Evolutionary conservation across 2,797 vertebrate species (phyloP), one percentile per base, ranked within the genome.

Genomic region (Aratinga solstitialis): DNA sequence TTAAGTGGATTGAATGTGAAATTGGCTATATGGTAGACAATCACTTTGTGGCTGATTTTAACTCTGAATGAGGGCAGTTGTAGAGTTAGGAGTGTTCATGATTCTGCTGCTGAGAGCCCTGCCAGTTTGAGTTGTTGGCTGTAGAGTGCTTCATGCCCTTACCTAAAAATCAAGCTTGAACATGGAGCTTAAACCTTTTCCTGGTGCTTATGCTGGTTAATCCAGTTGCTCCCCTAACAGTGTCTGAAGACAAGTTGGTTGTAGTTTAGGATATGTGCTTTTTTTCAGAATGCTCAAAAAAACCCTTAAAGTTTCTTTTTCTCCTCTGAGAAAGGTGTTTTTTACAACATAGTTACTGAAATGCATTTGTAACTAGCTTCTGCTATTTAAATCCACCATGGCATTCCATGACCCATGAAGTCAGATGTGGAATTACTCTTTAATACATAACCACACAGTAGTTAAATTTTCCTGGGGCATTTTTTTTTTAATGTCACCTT

Each of bases 371-470:
- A 90, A 86, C 82, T 54, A 79, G 40, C 79, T 76, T 3, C 0
- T 0, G 0, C 43, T 91, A 2, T 88, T 94, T 79, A 45, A 59
- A 36, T 76, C 40, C 7, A 5, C 51, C 1, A 5, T 58, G 32
- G n/a, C 40, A 34, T 85, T 61, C 67, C 1, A 0, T 90, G 93
- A 84, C 71, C 83, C 54, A 2, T 82, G 51, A 90, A 90, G 45
- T 91, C 68, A 79, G 83, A 38, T 69, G 54, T 93, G 79, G 76
- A 81, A 54, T 90, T 88, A 69, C 27, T 65, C 68, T 90, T 90
- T 89, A 89, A 94, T 89, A 76, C 19, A 7, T 95, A 94, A 93
- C 80, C 47, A 58, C 15, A 16, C 17, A 50, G 74, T 13, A 85
- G 63, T 88, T 90, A 79, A 45, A 32, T 90, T 91, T 87, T 88